phyloP scores from a whole-genome alignment of 2,113 vertebrate species.

The Chaetura pelagica region DNA sequence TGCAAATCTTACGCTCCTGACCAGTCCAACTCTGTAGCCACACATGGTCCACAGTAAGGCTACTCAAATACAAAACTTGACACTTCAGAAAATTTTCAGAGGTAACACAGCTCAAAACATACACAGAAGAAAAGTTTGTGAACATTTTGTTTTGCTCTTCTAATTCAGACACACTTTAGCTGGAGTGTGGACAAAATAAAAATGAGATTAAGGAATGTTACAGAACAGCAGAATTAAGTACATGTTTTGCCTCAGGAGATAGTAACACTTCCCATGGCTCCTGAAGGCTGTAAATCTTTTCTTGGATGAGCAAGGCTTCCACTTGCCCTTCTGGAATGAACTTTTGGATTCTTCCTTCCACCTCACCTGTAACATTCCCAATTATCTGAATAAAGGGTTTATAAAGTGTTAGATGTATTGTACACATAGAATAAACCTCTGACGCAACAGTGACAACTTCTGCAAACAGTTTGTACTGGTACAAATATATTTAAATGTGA shows the following conservation, averaged over 20 bases:
- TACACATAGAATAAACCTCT: neutral
- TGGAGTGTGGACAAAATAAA: neutral
- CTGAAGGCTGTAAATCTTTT: neutral
- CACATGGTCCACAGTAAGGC: accelerated
- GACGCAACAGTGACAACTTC: neutral
- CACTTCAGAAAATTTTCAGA: neutral
- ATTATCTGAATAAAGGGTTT: neutral
- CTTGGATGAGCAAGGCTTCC: neutral
- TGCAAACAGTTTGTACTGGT: neutral
- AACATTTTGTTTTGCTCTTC: neutral
- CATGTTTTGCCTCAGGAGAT: neutral
- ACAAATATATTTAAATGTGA: neutral
- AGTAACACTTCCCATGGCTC: neutral
- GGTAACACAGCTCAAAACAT: neutral
- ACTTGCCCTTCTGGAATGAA: neutral
- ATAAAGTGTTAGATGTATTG: neutral
- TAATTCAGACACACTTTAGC: neutral
- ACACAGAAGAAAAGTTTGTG: neutral
- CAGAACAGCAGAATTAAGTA: neutral
- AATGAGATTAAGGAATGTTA: neutral
- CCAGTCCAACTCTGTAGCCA: neutral
- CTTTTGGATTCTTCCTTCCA: neutral
- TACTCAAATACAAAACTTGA: neutral
- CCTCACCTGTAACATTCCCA: neutral
- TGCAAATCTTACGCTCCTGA: neutral